Conservation (phyloP, 2,888 invertebrate species). For the Tipula confusa region DNA sequence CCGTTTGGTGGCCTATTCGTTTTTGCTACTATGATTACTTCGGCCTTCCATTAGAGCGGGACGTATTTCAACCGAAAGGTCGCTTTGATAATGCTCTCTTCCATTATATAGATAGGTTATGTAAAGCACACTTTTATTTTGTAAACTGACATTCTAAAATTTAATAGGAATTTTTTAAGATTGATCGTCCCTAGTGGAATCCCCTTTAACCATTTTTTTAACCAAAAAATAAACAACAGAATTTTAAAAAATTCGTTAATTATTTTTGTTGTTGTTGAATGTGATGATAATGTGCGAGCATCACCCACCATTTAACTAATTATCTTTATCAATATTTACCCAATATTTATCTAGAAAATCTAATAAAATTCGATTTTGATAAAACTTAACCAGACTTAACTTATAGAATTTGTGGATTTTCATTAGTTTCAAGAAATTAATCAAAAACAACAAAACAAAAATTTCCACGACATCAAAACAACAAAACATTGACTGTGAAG, state of each 20-base stretch:
- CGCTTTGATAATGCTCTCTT: too few species aligned
- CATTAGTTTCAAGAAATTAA: slow-evolving; percentile 20
- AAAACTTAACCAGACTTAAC: slow-evolving; percentile 12
- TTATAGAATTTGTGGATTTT: neutral
- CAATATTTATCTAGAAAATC: slow-evolving; percentile 8
- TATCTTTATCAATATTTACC: slow-evolving; percentile 20
- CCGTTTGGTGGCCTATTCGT: too few species aligned
- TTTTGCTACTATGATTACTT: too few species aligned
- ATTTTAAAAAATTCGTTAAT: neutral
- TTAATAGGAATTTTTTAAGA: too few species aligned
- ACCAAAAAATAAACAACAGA: neutral
- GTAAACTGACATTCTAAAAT: too few species aligned
- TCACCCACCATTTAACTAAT: slow-evolving; percentile 3
- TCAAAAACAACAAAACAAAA: neutral
- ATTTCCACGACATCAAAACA: slow-evolving; percentile 3
- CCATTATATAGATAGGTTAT: too few species aligned
- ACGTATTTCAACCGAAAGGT: too few species aligned
- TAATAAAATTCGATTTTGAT: slow-evolving; percentile 25
- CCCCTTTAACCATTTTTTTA: too few species aligned
- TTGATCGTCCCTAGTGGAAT: too few species aligned
- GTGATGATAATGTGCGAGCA: neutral
- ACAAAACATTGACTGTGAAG: neutral
- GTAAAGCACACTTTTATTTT: too few species aligned
- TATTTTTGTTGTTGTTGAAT: neutral
- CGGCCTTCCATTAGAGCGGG: too few species aligned